phyloP scores from a whole-genome alignment of 2,888 invertebrate species.

The Tipula lateralis region DNA sequence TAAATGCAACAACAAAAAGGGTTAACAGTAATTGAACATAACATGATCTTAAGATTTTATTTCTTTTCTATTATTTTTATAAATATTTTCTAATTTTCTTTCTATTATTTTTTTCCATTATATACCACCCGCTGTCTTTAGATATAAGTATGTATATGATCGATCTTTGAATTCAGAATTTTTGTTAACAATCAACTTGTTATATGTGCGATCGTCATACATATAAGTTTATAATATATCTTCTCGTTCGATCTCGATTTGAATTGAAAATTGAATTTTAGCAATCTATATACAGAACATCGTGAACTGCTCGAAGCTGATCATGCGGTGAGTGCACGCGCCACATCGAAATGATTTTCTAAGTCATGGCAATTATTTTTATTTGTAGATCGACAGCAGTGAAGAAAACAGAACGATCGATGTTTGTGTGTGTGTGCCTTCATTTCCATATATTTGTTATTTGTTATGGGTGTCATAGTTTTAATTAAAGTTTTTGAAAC shows the following conservation, averaged over 20 bases:
- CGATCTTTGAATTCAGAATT: neutral
- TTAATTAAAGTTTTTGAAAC: too few relatives aligned
- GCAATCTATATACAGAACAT: neutral
- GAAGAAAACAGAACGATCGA: too few relatives aligned
- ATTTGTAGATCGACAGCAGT: too few relatives aligned
- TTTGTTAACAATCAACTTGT: neutral
- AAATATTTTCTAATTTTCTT: neutral
- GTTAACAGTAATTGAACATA: conserved; percentile 9
- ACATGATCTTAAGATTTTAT: neutral
- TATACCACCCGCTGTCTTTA: neutral
- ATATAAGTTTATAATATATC: neutral
- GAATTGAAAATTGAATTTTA: neutral
- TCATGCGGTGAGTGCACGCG: neutral
- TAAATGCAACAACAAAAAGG: neutral
- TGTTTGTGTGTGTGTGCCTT: too few relatives aligned
- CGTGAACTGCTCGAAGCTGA: neutral
- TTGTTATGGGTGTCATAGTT: too few relatives aligned
- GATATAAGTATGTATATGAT: neutral
- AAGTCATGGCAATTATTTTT: too few relatives aligned
- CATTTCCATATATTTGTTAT: too few relatives aligned
- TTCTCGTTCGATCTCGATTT: neutral
- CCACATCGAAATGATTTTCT: neutral
- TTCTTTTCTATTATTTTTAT: neutral
- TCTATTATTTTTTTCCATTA: neutral
- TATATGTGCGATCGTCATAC: neutral